phyloP scores from a whole-genome alignment of 2,888 invertebrate genomes.

The Amiota minor region DNA sequence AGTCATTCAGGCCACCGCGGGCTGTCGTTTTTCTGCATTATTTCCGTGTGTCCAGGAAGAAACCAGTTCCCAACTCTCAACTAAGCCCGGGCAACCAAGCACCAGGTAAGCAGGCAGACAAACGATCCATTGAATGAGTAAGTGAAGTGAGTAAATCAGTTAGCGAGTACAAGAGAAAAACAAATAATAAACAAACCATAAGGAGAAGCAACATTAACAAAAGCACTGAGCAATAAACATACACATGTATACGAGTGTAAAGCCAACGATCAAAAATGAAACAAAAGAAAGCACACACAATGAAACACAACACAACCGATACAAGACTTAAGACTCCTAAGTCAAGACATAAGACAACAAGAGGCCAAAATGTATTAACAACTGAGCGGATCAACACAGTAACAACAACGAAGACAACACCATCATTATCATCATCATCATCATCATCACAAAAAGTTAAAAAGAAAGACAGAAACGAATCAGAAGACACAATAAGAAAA shows the following conservation, averaged over 20 bases:
- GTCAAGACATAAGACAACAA: constrained; percentile 22
- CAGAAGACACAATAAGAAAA: constrained; percentile 31
- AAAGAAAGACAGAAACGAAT: constrained; percentile 42
- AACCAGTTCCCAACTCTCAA: constrained; percentile 18
- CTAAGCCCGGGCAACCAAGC: not conserved
- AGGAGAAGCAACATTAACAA: constrained; percentile 21
- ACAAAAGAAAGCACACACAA: not conserved
- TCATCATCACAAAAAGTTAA: constrained; percentile 31
- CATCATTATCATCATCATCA: constrained; percentile 20
- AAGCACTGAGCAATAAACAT: constrained; percentile 10
- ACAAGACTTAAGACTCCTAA: constrained; percentile 17
- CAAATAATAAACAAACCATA: constrained; percentile 21
- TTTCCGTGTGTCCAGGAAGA: constrained; percentile 40
- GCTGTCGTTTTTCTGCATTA: constrained; percentile 32
- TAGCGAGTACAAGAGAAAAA: constrained; percentile 30
- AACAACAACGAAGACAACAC: constrained; percentile 63
- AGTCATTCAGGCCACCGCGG: constrained; percentile 44
- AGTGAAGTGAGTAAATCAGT: not conserved
- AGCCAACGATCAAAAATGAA: constrained; percentile 18
- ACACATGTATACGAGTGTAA: constrained; percentile 30
- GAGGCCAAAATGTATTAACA: constrained; percentile 29
- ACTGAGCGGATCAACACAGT: constrained; percentile 59
- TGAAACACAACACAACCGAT: constrained; percentile 22
- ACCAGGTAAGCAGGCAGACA: not conserved
- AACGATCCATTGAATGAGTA: not conserved